Evolutionary conservation across 2,797 vertebrate genomes (phyloP).

Genomic region (Sparidentex hasta): DNA sequence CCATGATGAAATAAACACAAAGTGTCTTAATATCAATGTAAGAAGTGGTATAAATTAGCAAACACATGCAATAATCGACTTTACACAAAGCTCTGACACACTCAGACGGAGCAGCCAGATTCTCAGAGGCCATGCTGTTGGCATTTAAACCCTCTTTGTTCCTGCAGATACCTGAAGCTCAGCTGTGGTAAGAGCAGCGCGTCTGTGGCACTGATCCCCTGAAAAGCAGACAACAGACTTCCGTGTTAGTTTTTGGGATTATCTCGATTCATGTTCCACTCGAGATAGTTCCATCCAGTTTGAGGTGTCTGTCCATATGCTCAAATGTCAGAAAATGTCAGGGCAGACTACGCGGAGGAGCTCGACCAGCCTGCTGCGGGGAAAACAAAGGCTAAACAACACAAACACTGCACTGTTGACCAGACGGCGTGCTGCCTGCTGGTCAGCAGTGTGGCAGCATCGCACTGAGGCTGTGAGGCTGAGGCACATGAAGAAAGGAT

Average conservation of each 20-base stretch:
- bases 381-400: slow-evolving; percentile 60
- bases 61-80: background rate
- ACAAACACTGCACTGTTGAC: slow-evolving; percentile 49
- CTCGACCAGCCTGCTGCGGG: background rate
- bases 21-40: background rate
- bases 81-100: slow-evolving; percentile 1
- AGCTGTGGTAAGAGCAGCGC: slow-evolving; percentile 57
- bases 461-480: too few relatives aligned
- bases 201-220: slow-evolving; percentile 62
- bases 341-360: slow-evolving; percentile 81
- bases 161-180: slow-evolving; percentile 55
- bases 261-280: slow-evolving; percentile 88
- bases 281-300: slow-evolving; percentile 86
- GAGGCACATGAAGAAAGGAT: background rate
- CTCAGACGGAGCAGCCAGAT: slow-evolving; percentile 12
- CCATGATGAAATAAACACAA: background rate
- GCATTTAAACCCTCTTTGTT: slow-evolving; percentile 16
- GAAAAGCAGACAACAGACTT: slow-evolving; percentile 72
- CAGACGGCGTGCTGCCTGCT: background rate
- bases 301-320: slow-evolving; percentile 81
- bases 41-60: background rate
- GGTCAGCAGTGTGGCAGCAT: too few relatives aligned
- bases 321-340: slow-evolving; percentile 94
- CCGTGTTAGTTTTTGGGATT: slow-evolving; percentile 91
- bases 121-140: slow-evolving; percentile 1